These are phyloP conservation scores for Rhinopomastus cyanomelas DNA, from an alignment of 2,113 vertebrate species.

Conservation along the genomic window DNA sequence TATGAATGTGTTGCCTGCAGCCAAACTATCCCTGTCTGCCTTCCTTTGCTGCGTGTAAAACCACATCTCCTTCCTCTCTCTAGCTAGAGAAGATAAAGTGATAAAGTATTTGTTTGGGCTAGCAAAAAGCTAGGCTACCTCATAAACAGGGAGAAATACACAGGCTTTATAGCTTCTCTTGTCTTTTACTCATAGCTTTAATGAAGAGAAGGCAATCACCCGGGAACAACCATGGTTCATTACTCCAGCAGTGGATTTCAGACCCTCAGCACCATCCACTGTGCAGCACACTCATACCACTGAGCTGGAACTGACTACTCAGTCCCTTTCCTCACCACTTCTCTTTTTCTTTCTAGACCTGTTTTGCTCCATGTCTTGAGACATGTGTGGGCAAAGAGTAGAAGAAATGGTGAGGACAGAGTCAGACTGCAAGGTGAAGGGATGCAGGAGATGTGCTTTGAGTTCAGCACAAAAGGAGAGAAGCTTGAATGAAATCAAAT, in stretches of 20 bases:
- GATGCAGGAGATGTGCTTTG: accelerated
- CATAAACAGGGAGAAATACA: accelerated
- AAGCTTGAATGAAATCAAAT: not conserved
- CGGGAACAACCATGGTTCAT: not conserved
- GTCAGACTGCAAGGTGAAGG: accelerated
- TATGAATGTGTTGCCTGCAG: not conserved
- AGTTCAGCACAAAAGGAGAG: not conserved
- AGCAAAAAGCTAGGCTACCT: not conserved
- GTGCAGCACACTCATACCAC: not conserved
- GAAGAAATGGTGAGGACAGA: not conserved
- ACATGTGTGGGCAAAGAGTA: accelerated
- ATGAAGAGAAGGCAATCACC: not conserved
- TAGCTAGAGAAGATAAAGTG: not conserved
- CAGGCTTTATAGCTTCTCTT: not conserved
- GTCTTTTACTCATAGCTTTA: not conserved
- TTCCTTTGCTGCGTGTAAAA: not conserved
- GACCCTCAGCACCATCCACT: accelerated
- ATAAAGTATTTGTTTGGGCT: not conserved
- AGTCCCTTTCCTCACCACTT: not conserved
- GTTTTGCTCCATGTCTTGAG: not conserved
- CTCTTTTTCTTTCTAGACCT: not conserved
- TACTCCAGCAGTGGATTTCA: accelerated
- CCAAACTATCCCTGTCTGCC: not conserved
- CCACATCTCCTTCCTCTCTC: not conserved
- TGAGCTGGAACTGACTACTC: not conserved